Conservation (phyloP, 2,113 vertebrate species). For the Micromys minutus region DNA sequence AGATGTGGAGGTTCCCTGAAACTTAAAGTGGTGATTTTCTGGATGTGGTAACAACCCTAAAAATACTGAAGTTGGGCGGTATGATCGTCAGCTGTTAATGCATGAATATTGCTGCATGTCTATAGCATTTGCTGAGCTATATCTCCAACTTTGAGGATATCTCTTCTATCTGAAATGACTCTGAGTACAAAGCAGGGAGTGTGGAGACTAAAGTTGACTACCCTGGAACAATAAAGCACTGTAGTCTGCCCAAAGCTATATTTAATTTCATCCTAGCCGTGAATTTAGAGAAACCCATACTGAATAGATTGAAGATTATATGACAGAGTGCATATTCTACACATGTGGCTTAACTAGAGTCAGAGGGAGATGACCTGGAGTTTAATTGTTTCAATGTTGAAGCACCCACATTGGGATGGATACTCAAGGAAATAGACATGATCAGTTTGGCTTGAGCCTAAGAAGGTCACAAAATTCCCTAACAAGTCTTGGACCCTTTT, state of each 20-base stretch:
- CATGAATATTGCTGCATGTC: neutral
- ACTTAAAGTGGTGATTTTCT: neutral
- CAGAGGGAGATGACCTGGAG: neutral
- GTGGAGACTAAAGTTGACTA: neutral
- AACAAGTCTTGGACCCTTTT: neutral
- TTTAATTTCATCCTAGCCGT: neutral
- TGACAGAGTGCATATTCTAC: neutral
- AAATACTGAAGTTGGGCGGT: neutral
- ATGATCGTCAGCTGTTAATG: neutral
- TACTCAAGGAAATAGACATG: neutral
- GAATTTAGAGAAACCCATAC: constrained; percentile 27
- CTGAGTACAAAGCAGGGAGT: neutral
- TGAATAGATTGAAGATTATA: neutral
- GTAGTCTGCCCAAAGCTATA: neutral
- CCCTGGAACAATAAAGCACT: neutral
- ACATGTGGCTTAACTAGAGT: neutral
- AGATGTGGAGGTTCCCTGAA: neutral
- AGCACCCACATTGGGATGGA: neutral
- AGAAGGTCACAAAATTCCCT: neutral
- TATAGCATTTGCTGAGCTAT: neutral
- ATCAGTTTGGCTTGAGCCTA: neutral
- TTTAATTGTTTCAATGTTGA: neutral
- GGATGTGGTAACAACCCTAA: neutral
- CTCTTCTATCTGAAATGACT: neutral
- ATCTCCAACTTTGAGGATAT: neutral